phyloP scores from a whole-genome alignment of 64 coral and sea anemone species.

The Stylophora pistillata region DNA sequence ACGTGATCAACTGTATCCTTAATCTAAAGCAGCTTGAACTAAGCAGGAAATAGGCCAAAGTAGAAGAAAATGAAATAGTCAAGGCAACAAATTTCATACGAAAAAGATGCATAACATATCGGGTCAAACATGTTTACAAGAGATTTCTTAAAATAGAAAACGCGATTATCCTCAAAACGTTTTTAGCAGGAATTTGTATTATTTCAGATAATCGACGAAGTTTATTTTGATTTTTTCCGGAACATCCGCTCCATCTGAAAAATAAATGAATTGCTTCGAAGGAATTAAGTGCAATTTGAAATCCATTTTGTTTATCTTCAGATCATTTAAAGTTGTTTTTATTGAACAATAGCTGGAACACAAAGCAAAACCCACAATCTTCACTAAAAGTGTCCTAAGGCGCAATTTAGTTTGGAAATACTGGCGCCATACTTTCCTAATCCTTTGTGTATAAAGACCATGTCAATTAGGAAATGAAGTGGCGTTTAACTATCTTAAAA shows the following conservation, averaged over 20 bases:
- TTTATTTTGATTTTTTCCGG: neutral
- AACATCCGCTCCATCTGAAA: neutral
- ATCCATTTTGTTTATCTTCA: neutral
- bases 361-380: neutral
- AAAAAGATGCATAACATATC: neutral
- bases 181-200: neutral
- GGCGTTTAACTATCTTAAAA: conserved; percentile 10
- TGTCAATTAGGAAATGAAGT: conserved; percentile 27
- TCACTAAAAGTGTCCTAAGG: neutral
- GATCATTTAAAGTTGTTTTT: neutral
- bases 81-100: neutral
- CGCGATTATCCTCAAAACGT: neutral
- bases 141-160: neutral
- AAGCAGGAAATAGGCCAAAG: neutral
- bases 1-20: neutral
- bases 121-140: neutral
- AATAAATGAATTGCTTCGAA: neutral
- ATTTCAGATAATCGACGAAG: neutral
- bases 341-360: neutral
- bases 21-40: neutral
- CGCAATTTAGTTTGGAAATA: conserved; percentile 21
- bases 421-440: neutral
- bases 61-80: neutral
- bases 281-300: neutral
- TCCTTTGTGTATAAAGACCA: neutral